These are phyloP conservation scores for Dermolepida albohirtum DNA, from an alignment of 2,888 invertebrate genomes.

Conservation along the genomic window DNA sequence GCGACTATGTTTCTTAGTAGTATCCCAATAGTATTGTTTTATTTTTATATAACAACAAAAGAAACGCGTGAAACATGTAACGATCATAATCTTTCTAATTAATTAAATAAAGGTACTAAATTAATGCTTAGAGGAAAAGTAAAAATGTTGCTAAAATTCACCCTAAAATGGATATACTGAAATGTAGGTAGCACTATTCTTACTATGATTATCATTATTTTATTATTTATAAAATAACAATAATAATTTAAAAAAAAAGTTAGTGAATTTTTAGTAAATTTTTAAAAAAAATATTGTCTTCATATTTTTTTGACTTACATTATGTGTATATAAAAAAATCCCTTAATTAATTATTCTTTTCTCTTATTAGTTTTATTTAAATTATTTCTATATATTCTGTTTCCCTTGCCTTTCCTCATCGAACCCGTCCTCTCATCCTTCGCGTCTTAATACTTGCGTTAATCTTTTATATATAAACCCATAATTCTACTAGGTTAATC, in stretches of 20 bases:
- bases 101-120: slow-evolving; percentile 47
- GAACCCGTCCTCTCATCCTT: too few relatives aligned
- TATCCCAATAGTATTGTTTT: slow-evolving; percentile 3
- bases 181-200: slow-evolving; percentile 51
- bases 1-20: not conserved
- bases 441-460: too few relatives aligned
- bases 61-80: not conserved
- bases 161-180: slow-evolving; percentile 43
- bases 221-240: slow-evolving; percentile 28
- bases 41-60: not conserved
- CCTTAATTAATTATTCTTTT: slow-evolving; percentile 40
- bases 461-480: too few relatives aligned
- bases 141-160: slow-evolving; percentile 45
- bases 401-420: not conserved
- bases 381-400: slow-evolving; percentile 46
- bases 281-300: slow-evolving; percentile 41
- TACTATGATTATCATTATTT: slow-evolving; percentile 43
- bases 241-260: slow-evolving; percentile 13
- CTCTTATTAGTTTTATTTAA: slow-evolving; percentile 44
- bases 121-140: slow-evolving; percentile 41
- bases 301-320: slow-evolving; percentile 41
- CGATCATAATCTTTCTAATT: not conserved
- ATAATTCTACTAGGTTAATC: too few relatives aligned
- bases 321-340: slow-evolving; percentile 47
- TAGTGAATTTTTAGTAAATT: slow-evolving; percentile 48